Evolutionary conservation across 2,113 vertebrate genomes (phyloP), one percentile per base, ranked within the genome.

Genomic region (Tricholaema leucomelas): DNA sequence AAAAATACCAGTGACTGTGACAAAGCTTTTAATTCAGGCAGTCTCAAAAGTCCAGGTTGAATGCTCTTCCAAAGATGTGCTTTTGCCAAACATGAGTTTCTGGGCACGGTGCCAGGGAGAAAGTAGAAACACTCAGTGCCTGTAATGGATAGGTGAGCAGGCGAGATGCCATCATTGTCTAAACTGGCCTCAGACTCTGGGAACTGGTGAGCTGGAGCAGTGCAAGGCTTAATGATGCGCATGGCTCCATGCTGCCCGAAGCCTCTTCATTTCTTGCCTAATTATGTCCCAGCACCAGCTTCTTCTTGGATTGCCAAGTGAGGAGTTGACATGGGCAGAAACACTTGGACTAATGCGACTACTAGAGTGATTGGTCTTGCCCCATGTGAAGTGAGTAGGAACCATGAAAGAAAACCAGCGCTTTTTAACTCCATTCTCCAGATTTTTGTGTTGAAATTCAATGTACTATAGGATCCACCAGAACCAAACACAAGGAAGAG

Each of bases 131-230:
- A 59, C 17, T 59, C 50, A 5, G 35, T 66, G 75, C 33, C 59
- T 89, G 91, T 83, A 92, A 94, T 74, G 82, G 81, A 92, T 71
- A 96, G 90, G 94, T 93, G 87, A 94, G 61, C 91, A 93, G 75
- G 87, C 25, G 52, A 85, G 87, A 89, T 70, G 4, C 82, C 79
- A 87, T 85, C 87, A 87, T 82, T 87, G 87, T 87, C 82, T 89
- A 48, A 72, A 74, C 75, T 46, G 60, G 79, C 64, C 50, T 80
- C 73, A 60, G 40, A 80, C 75, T 77, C 87, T 38, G 81, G 59
- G 67, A 93, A 93, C 25, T 63, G 85, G 44, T 55, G 52, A 89
- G 40, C 67, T 7, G 5, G 40, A 85, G 71, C 81, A 93, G 1
- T 64, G 85, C 9, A 85, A 92, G 63, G 63, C 75, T 74, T 87